These are phyloP conservation scores for Troglohyphantes excavatus DNA, from an alignment of 2,888 invertebrate genomes.

Conservation along the genomic window DNA sequence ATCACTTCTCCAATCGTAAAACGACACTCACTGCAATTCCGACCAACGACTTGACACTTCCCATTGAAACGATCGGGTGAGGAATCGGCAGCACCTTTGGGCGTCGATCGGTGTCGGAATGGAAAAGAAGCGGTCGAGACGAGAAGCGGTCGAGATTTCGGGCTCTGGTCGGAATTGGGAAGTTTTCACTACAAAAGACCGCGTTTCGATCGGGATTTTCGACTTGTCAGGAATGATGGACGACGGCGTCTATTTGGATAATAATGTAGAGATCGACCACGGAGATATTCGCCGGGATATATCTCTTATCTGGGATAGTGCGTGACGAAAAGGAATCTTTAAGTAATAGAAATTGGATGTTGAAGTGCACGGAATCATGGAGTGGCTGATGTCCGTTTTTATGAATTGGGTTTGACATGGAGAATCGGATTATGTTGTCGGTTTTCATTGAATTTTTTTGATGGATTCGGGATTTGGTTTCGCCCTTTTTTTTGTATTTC, in stretches of 20 bases:
- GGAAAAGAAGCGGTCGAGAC: background rate
- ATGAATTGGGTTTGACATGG: background rate
- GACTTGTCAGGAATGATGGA: constrained; percentile 49
- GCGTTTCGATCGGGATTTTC: constrained; percentile 61
- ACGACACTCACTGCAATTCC: constrained; percentile 62
- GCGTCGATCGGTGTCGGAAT: background rate
- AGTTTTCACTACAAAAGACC: constrained; percentile 32
- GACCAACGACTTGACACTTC: constrained; percentile 47
- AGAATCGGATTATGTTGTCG: background rate
- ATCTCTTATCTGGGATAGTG: background rate
- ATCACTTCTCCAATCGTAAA: constrained; percentile 19
- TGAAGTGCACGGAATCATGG: constrained; percentile 1
- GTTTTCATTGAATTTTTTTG: too few species aligned
- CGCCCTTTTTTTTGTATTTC: too few species aligned
- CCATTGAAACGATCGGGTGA: constrained; percentile 15
- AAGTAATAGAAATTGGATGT: constrained; percentile 52
- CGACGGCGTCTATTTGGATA: constrained; percentile 55
- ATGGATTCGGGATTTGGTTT: too few species aligned
- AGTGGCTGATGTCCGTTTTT: background rate
- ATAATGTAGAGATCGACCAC: constrained; percentile 48
- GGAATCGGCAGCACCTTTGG: constrained; percentile 48
- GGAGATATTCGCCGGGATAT: background rate
- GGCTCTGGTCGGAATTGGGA: constrained; percentile 4
- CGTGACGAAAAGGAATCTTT: constrained; percentile 37
- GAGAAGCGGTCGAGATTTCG: background rate